Base-by-base conservation (phyloP, 2,888 invertebrate genomes). In the Aleiodes testaceus region DNA sequence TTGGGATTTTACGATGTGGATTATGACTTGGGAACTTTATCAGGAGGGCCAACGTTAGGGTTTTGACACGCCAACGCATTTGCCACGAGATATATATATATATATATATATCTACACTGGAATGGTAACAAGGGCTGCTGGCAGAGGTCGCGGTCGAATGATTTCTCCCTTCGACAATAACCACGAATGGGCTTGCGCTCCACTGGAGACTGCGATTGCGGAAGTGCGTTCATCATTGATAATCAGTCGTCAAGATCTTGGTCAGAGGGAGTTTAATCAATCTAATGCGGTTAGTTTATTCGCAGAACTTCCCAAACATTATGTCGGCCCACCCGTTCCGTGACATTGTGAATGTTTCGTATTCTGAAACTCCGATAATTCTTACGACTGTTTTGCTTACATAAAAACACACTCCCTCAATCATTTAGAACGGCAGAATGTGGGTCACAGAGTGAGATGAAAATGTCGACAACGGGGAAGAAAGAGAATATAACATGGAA, bases 91-190 rank as follows among this genome's bases (percentile, higher is more conserved):
- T 14, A 20, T 45, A 42, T 42, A 47, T 14, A 16, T 47, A 45
- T 47, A 16, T 47, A 16, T 47, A 47, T 47, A 47, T 47, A 47
- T 47, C 1, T 47, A 0, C 12, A 47, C 16, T 12, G 47, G 12
- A 45, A 22, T 6, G 4, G 12, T 16, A 36, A 14, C n/a, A 18
- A 65, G 70, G 55, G 55, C n/a, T 44, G 3, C 20, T 70, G 49
- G 26, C 44, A 30, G 66, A 66, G 66, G 61, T 67, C 71, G 66
- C 16, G 61, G 63, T 66, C 63, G 66, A 63, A 71, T 59, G 52
- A 71, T 71, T 71, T 47, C 71, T 66, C 71, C 71, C 71, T 67
- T 67, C 71, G 63, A 67, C 53, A 67, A 71, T 67, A 71, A 71
- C 71, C 71, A 53, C 66, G 16, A 66, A 61, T 71, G 63, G 63